Evolutionary conservation across 2,888 invertebrate species (phyloP), one percentile per base, ranked within the genome.

Genomic region (Stictocephala bisonia): DNA sequence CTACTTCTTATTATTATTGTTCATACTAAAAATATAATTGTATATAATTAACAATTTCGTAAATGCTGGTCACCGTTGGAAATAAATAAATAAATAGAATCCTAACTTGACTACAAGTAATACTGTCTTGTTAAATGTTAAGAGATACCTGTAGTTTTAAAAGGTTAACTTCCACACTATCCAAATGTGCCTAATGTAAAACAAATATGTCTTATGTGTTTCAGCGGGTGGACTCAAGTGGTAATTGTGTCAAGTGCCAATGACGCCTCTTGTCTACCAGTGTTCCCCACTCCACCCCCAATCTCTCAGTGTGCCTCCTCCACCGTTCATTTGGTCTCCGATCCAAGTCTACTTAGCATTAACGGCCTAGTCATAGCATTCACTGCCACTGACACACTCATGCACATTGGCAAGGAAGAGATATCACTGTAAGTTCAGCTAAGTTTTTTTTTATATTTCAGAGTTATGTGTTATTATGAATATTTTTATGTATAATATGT

Each of bases 221-320:
- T 27, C 84, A 90, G 89, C 69, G 86, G 87, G n/a, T 83, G 84
- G 18, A 93, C 91, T 9, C 88, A 91, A 79, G 87, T 96, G 51
- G 87, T 94, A 64, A 82, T 97, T 71, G 89, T 95, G 20, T 87
- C 96, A 2, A 94, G 92, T 44, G 85, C 86, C 74, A 89, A 90
- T 79, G 97, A 97, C 82, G 90, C 90, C 0, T 91, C 93, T 84
- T 91, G 93, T 79, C 88, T 91, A 76, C 87, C 89, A 60, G 89
- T 96, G 0, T 97, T 91, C 83, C 97, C 97, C 3, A 95, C 95
- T 0, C 92, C 93, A 11, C 90, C 95, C 0, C 93, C 90, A 80
- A 11, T 13, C 11, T 7, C 9, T 35, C 74, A 66, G 35, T 56
- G 79, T 50, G 79, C 86, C 7, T 91, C 92, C 83, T 79, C 87